Evolutionary conservation across 2,113 vertebrate species (phyloP), one percentile per base, ranked within the genome.

Genomic region (Sinocyclocheilus grahami): DNA sequence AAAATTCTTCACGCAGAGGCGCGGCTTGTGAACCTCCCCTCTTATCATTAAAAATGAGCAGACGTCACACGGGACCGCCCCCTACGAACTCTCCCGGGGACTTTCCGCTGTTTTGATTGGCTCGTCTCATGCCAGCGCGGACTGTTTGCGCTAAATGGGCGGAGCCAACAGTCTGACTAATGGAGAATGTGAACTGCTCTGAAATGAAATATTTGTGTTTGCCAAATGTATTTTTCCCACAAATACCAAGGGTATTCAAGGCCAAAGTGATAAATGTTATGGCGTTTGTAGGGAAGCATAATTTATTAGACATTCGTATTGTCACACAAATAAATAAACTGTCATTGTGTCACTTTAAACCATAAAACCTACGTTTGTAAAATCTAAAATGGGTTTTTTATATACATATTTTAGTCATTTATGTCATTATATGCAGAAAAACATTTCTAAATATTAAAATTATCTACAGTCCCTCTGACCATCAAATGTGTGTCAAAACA

Each of bases 1-100:
- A 91, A 85, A 67, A 77, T 82, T 87, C 87, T 89, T 86, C 92
- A 85, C 90, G 89, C 89, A 89, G 78, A 91, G 93, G 94, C 92
- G 94, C 86, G 93, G 94, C 91, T 33, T 33, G 74, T 90, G 81
- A 81, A 88, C 90, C 89, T 92, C 90, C 90, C 74, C 89, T 81
- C 90, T 86, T 39, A 89, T 72, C 87, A 72, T 14, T 27, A 71
- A 83, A 78, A 60, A 8, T 10, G 11, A 92, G 90, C 89, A 80
- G 85, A 93, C 91, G 92, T 91, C 88, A 89, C 76, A 53, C 6
- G 37, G 14, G 13, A 7, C 74, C 80, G 80, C 80, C 80, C 62
- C 82, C 42, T 67, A 18, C 39, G 63, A 85, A 67, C 51, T 24
- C 85, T 78, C 71, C 51, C 33, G 9, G 86, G 65, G 51, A 79